A percentile compares a stretch with the other conserved stretches of the same genome.
phyloP scores from a whole-genome alignment of 53 echinoderm and acorn worm species.

The Holothuria leucospilota region DNA sequence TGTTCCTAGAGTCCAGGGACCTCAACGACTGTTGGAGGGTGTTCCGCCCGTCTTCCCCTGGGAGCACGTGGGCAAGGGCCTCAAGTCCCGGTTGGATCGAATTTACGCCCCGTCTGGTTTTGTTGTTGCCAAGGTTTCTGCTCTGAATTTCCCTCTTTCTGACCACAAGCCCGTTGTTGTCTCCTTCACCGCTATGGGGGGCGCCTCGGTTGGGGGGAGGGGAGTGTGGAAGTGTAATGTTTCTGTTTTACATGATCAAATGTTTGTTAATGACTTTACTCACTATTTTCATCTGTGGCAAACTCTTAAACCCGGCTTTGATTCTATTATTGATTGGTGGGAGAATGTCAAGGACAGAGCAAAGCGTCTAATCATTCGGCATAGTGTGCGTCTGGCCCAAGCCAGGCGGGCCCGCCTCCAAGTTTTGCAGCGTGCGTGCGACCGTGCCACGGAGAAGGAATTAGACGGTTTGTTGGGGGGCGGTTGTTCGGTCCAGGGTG shows the following conservation, averaged over 20 bases:
- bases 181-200: neutral
- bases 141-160: neutral
- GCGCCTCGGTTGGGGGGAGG: neutral
- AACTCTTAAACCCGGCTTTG: neutral
- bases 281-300: neutral
- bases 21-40: neutral
- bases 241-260: neutral
- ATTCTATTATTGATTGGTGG: conserved; percentile 20
- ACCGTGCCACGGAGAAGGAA: neutral
- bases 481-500: too few relatives aligned
- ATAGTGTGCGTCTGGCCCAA: neutral
- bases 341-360: conserved; percentile 10
- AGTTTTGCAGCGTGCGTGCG: neutral
- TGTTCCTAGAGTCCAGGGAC: neutral
- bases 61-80: neutral
- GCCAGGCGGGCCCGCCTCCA: neutral
- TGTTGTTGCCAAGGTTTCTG: neutral
- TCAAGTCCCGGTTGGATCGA: neutral
- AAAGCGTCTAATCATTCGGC: neutral
- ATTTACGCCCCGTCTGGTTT: neutral
- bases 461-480: neutral
- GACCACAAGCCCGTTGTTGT: neutral
- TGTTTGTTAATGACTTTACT: neutral
- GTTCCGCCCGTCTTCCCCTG: neutral
- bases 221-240: conserved; percentile 34